Evolutionary conservation across 23 tunicate species (phyloP).

Genomic region (Clavelina lepadiformis): DNA sequence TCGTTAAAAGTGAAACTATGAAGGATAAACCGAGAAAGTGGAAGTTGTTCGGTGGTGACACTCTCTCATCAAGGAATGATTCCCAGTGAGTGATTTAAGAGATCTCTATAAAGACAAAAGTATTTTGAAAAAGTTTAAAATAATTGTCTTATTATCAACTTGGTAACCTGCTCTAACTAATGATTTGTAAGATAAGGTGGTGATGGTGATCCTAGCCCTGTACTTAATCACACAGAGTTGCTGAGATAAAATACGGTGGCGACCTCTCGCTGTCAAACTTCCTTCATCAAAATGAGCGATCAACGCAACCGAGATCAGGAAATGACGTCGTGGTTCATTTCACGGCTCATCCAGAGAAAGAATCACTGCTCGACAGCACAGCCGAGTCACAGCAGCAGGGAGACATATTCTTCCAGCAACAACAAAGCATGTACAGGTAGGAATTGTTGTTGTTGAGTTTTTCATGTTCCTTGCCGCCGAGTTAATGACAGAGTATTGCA

Average conservation of each 20-base stretch:
- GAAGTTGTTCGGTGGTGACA: neutral
- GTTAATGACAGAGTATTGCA: neutral
- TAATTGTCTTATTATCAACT: neutral
- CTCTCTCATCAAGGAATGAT: neutral
- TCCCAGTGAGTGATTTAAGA: neutral
- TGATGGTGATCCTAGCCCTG: too few relatives aligned
- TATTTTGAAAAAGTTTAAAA: too few relatives aligned
- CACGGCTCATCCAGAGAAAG: too few relatives aligned
- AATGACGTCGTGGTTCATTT: too few relatives aligned
- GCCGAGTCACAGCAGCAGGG: slow-evolving; percentile 4
- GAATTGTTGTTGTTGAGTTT: too few relatives aligned
- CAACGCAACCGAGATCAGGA: too few relatives aligned
- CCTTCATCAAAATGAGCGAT: too few relatives aligned
- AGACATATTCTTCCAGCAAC: slow-evolving; percentile 53
- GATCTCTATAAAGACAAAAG: too few relatives aligned
- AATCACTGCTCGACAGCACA: too few relatives aligned
- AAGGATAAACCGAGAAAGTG: neutral
- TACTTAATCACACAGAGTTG: too few relatives aligned
- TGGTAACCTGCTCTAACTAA: neutral
- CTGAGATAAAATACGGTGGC: slow-evolving; percentile 28
- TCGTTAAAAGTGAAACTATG: neutral
- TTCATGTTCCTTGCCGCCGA: neutral
- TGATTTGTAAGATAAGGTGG: too few relatives aligned
- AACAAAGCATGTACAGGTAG: slow-evolving; percentile 92
- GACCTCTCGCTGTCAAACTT: slow-evolving; percentile 9